Percentiles rank a stretch among this genome's conserved stretches.
Evolutionary conservation across 2,113 vertebrate species (phyloP).

Genomic region (Onychostruthus taczanowskii): DNA sequence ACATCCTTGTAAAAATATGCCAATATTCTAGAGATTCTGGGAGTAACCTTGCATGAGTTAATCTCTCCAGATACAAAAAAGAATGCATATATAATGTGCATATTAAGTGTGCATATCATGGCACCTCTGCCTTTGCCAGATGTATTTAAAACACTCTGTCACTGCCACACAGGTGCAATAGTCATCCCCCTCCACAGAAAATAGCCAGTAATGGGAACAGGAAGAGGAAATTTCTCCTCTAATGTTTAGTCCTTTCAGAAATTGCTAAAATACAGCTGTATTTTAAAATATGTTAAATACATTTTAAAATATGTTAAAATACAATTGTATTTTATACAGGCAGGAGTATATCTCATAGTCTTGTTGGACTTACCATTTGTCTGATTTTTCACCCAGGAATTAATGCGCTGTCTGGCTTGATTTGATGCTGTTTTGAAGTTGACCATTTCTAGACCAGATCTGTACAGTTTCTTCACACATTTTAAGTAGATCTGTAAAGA

Average conservation of each 20-base stretch:
- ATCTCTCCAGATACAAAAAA: neutral
- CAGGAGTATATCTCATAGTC: neutral
- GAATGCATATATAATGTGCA: neutral
- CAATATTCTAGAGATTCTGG: neutral
- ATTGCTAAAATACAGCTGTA: neutral
- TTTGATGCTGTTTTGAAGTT: slow-evolving; percentile 82
- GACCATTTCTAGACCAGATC: slow-evolving; percentile 79
- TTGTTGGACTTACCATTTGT: slow-evolving; percentile 76
- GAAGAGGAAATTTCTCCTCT: neutral
- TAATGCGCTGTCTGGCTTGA: slow-evolving; percentile 81
- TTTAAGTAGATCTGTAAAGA: slow-evolving; percentile 78
- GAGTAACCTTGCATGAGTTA: neutral
- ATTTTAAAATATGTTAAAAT: neutral
- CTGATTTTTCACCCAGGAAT: slow-evolving; percentile 86
- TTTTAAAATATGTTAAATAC: no score
- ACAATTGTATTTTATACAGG: neutral
- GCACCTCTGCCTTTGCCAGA: neutral
- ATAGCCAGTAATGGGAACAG: neutral
- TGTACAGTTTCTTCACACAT: slow-evolving; percentile 81
- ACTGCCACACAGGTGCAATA: neutral
- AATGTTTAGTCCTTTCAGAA: neutral
- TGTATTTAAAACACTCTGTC: neutral
- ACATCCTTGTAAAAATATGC: neutral
- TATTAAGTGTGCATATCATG: neutral
- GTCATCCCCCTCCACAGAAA: neutral